These are phyloP conservation scores for Drosophila tanythrix DNA, from an alignment of 2,888 invertebrate genomes.

Conservation along the genomic window DNA sequence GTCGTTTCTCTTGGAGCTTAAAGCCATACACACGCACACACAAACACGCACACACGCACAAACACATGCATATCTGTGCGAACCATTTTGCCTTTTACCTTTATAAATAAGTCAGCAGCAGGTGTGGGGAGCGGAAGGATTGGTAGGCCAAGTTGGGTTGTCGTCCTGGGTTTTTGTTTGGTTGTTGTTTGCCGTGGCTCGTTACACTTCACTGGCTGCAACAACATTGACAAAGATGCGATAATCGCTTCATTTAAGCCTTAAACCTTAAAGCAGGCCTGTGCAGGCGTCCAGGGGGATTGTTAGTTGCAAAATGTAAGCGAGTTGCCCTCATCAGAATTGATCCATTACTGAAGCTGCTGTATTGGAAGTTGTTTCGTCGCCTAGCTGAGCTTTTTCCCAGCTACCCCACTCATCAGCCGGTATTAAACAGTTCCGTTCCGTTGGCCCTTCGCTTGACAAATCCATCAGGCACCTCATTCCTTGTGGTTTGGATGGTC, in stretches of 20 bases:
- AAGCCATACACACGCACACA: constrained; percentile 35
- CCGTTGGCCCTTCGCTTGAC: constrained; percentile 12
- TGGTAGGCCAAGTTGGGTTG: constrained; percentile 26
- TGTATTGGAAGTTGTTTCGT: constrained; percentile 3
- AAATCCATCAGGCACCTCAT: constrained; percentile 16
- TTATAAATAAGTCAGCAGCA: constrained; percentile 41
- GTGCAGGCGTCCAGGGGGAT: constrained; percentile 21
- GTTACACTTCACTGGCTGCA: constrained; percentile 63
- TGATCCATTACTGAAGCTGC: constrained; percentile 29
- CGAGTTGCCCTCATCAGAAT: constrained; percentile 24
- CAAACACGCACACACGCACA: constrained; percentile 18
- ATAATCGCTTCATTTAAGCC: constrained; percentile 77
- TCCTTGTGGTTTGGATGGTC: neutral
- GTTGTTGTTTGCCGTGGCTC: constrained; percentile 56
- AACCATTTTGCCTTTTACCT: constrained; percentile 40
- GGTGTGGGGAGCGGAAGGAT: neutral
- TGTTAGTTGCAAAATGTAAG: constrained; percentile 11
- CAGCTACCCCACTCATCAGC: constrained; percentile 1
- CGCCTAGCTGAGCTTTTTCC: neutral
- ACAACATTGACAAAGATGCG: constrained; percentile 77
- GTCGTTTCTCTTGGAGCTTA: constrained; percentile 50
- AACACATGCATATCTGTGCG: constrained; percentile 14
- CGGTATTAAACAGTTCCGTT: constrained; percentile 12
- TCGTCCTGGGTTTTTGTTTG: constrained; percentile 40
- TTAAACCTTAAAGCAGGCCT: constrained; percentile 64